These are phyloP conservation scores for Junonia oenone DNA, from an alignment of 2,888 invertebrate species.

Conservation along the genomic window DNA sequence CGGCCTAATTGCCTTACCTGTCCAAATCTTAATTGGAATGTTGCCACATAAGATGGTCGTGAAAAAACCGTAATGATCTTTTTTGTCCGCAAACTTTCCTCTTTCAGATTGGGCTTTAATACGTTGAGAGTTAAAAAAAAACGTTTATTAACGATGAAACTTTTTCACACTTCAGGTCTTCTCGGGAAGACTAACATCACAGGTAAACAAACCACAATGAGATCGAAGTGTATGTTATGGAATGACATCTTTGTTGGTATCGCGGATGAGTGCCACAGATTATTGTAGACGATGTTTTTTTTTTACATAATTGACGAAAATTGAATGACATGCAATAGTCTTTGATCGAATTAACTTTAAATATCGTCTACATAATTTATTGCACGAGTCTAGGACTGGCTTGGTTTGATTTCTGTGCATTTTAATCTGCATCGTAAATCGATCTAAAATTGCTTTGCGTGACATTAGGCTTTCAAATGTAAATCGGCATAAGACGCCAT, in stretches of 20 bases:
- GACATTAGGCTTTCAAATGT: conserved; percentile 22
- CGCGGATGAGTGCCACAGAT: conserved; percentile 36
- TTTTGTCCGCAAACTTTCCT: conserved; percentile 73
- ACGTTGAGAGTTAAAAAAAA: conserved; percentile 55
- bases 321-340: no score
- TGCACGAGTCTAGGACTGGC: conserved; percentile 51
- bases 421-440: conserved; percentile 44
- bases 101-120: conserved; percentile 74
- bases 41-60: conserved; percentile 41
- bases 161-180: conserved; percentile 81
- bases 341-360: not conserved
- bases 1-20: conserved; percentile 50
- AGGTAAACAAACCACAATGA: conserved; percentile 61
- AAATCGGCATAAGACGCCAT: conserved; percentile 19
- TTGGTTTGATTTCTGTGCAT: conserved; percentile 63
- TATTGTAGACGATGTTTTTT: conserved; percentile 9
- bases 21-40: conserved; percentile 57
- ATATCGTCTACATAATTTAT: conserved; percentile 42
- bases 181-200: conserved; percentile 81
- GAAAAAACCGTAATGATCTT: conserved; percentile 55
- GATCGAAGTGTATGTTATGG: conserved; percentile 61
- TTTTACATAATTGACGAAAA: no score
- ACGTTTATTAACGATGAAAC: conserved; percentile 74
- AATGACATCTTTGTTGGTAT: conserved; percentile 56
- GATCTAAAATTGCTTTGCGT: conserved; percentile 49